phyloP scores from a whole-genome alignment of 2,113 vertebrate species.

The Cyphomyrus plagiostoma region DNA sequence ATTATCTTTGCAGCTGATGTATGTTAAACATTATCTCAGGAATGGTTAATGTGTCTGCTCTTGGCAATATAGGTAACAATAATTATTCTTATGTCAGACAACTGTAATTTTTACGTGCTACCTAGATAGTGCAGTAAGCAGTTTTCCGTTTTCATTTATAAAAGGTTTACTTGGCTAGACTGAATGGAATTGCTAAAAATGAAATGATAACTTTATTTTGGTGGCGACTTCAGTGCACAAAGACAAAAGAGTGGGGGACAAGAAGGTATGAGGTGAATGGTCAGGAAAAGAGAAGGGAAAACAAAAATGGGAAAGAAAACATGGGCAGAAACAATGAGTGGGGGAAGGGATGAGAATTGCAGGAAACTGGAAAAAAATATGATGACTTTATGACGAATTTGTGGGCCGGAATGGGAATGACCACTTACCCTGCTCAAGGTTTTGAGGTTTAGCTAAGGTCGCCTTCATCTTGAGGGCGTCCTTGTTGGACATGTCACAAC shows the following conservation, averaged over 20 bases:
- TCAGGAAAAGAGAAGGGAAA: background rate
- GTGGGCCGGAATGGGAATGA: constrained; percentile 44
- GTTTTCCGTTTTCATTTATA: constrained; percentile 71
- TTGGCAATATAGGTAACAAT: constrained; percentile 51
- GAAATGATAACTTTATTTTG: constrained; percentile 69
- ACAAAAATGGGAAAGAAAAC: background rate
- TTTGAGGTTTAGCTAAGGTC: constrained; percentile 84
- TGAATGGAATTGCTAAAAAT: constrained; percentile 66
- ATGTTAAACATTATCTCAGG: constrained; percentile 46
- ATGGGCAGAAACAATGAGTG: background rate
- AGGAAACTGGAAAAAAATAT: background rate
- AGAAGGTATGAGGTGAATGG: background rate
- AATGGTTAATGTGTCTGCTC: constrained; percentile 64
- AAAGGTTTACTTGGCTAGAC: constrained; percentile 63
- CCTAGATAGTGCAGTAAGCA: constrained; percentile 56
- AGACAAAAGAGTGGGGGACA: background rate
- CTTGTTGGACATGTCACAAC: constrained; percentile 98
- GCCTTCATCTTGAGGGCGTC: constrained; percentile 98
- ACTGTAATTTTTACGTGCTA: constrained; percentile 40
- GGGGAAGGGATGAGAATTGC: background rate
- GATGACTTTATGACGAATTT: constrained; percentile 25
- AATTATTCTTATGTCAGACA: constrained; percentile 73
- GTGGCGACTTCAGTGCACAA: constrained; percentile 33
- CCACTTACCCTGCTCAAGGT: constrained; percentile 90
- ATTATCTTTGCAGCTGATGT: constrained; percentile 21